Evolutionary conservation across 2,888 invertebrate genomes (phyloP).

Genomic region (Cataglyphis rosenhaueri): DNA sequence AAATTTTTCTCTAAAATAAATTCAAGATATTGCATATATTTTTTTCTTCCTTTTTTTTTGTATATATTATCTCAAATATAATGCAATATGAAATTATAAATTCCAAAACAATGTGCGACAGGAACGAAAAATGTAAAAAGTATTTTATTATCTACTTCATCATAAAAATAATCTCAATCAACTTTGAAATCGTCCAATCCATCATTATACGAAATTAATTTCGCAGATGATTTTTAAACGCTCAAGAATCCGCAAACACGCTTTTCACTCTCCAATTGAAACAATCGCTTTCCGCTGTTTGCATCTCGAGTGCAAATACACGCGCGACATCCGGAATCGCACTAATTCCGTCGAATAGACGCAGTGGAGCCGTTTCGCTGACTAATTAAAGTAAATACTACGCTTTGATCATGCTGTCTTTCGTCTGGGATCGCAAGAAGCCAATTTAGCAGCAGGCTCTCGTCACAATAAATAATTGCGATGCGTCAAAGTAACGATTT

Average conservation of each 20-base stretch:
- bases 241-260: neutral
- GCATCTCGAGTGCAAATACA: neutral
- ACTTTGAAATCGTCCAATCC: too few relatives aligned
- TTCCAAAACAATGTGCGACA: neutral
- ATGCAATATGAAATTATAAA: neutral
- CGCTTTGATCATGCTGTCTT: conserved; percentile 44
- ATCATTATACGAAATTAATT: neutral
- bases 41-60: neutral
- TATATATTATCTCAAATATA: neutral
- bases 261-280: neutral
- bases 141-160: neutral
- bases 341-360: neutral
- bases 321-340: conserved; percentile 11
- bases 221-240: neutral
- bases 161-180: neutral
- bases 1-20: neutral
- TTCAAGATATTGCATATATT: neutral
- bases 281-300: neutral
- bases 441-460: conserved; percentile 49
- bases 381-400: conserved; percentile 45
- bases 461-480: conserved; percentile 55
- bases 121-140: neutral
- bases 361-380: neutral
- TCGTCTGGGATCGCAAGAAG: conserved; percentile 41
- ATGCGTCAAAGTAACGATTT: conserved; percentile 53